A percentile compares a stretch with the other conserved stretches of the same genome.
phyloP scores from a whole-genome alignment of 37 sponge, comb jelly and placozoan genomes.

The Amphimedon queenslandica region DNA sequence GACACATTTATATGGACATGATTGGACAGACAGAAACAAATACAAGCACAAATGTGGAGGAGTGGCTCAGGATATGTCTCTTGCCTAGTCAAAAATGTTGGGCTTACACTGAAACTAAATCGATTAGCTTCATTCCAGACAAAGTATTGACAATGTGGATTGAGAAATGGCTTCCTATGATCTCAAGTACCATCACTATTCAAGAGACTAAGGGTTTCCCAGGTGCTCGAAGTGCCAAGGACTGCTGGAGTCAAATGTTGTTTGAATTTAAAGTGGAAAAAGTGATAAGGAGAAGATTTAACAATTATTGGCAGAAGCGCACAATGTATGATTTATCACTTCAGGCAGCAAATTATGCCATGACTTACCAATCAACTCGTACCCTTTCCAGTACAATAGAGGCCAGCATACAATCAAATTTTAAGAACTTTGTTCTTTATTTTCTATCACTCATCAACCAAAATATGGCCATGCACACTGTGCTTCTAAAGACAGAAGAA shows the following conservation, averaged over 20 bases:
- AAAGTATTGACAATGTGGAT: not conserved
- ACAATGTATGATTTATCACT: not conserved
- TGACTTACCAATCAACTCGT: conserved; percentile 5
- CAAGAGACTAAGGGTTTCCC: too few species aligned
- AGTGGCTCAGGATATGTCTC: not conserved
- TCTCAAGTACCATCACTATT: not conserved
- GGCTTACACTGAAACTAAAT: not conserved
- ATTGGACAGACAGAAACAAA: not conserved
- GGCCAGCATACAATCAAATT: conserved; percentile 17
- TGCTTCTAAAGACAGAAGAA: not conserved
- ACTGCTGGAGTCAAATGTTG: not conserved
- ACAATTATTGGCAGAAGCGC: conserved; percentile 13
- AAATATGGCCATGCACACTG: not conserved
- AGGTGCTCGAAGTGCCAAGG: not conserved
- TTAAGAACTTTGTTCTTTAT: conserved; percentile 21
- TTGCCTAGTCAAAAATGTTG: not conserved
- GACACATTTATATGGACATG: conserved; percentile 64
- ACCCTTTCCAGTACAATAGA: conserved; percentile 17
- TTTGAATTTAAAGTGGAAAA: conserved; percentile 1
- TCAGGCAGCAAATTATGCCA: conserved; percentile 3
- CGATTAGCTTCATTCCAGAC: not conserved
- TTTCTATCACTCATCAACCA: conserved; percentile 30
- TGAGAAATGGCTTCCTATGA: not conserved
- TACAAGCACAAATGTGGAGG: not conserved
- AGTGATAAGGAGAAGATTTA: conserved; percentile 16